Evolutionary conservation across 1,140 invertebrate species (phyloP), one percentile per base, ranked within the genome.

Genomic region (Bombus impatiens): DNA sequence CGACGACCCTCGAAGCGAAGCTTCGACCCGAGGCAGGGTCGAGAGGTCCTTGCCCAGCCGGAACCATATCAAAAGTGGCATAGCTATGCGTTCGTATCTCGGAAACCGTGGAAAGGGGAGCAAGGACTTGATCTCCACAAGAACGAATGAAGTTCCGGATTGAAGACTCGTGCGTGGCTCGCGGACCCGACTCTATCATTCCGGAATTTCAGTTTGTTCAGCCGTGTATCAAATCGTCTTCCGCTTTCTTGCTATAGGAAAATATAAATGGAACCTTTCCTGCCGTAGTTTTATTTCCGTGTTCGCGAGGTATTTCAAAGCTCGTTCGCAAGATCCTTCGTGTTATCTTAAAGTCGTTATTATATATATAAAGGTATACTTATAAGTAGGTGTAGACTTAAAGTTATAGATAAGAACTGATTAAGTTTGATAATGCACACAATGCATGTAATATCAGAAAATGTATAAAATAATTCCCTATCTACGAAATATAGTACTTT

Each of bases 21-120:
- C 86, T 67, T 18, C 84, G 89, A 90, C 86, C 83, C 68, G 78
- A 53, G 82, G 77, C 78, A 88, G 87, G 89, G 90, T 91, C 89
- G 89, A 90, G 85, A 91, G 90, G 87, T 91, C 78, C 79, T 88
- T 87, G 87, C 78, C 84, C 89, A 82, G 81, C 81, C 89, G 86
- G 89, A 90, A 90, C 89, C 89, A 83, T 90, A 90, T 90, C 80
- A 88, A 90, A 90, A 88, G 86, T 90, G 83, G 86, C 77, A 88
- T 88, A 86, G 80, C 86, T 88, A 57, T 68, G 86, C 78, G 79
- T 82, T 71, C 86, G 44, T 78, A 42, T 74, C 70, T 76, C 5
- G 84, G 84, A 70, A 87, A 81, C 25, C 53, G 37, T 78, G 88
- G 78, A 83, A 86, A 87, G 88, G 78, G 82, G 80, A 84, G 84